A percentile compares a stretch with the other conserved stretches of the same genome.
Conservation (phyloP, 1,140 invertebrate species). For the Cydia splendana region DNA sequence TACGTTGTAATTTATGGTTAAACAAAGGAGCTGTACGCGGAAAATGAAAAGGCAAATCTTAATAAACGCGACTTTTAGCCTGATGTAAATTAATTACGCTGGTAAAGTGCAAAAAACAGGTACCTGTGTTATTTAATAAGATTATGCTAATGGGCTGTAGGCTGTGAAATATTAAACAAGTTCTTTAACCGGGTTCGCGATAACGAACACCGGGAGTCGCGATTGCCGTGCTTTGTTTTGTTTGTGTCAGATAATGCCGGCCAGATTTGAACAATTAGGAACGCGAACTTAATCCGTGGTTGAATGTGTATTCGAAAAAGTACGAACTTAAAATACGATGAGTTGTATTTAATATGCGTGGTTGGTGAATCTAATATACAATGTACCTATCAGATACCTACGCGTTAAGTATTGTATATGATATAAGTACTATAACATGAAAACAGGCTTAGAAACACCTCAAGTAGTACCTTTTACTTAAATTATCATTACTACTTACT, state of each 20-base stretch:
- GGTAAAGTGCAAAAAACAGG: constrained; percentile 14
- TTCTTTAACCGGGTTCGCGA: neutral
- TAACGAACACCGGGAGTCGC: neutral
- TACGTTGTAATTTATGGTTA: constrained; percentile 6
- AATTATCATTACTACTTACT: too few species aligned
- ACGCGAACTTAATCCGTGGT: too few species aligned
- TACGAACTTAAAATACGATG: too few species aligned
- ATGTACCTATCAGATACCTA: too few species aligned
- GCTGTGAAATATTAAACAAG: constrained; percentile 4
- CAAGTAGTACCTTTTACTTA: too few species aligned
- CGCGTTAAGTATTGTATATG: too few species aligned
- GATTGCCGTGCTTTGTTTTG: neutral
- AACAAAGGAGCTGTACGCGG: neutral
- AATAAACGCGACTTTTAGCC: constrained; percentile 9
- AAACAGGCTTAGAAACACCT: too few species aligned
- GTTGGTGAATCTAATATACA: too few species aligned
- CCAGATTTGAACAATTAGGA: too few species aligned
- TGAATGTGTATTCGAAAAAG: too few species aligned
- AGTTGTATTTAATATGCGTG: too few species aligned
- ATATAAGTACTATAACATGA: too few species aligned
- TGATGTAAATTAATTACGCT: constrained; percentile 21
- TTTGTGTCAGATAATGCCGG: neutral
- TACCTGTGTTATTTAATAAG: constrained; percentile 6
- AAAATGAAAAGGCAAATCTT: constrained; percentile 24
- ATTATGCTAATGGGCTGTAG: constrained; percentile 1